Evolutionary conservation across 2,888 invertebrate genomes (phyloP).

Genomic region (Buathra laborator): DNA sequence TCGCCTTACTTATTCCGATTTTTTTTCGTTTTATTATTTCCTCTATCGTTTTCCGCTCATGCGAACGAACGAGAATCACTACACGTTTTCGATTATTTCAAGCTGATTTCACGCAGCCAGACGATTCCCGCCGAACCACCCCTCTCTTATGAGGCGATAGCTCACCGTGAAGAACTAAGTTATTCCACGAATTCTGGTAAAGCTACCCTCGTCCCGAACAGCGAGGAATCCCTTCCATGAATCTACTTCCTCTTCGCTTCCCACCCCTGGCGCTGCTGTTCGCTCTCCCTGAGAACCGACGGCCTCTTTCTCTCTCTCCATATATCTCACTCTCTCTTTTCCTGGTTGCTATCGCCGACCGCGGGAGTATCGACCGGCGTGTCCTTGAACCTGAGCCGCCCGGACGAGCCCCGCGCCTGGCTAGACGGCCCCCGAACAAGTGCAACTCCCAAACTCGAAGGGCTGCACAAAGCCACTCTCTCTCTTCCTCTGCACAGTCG

Average conservation of each 20-base stretch:
- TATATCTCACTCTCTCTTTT: conserved; percentile 61
- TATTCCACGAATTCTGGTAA: conserved; percentile 57
- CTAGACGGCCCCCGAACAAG: conserved; percentile 80
- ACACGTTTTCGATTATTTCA: conserved; percentile 27
- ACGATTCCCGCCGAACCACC: conserved; percentile 7
- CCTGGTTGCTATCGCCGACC: conserved; percentile 71
- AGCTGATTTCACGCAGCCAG: conserved; percentile 13
- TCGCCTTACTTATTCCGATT: not conserved
- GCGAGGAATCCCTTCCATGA: conserved; percentile 54
- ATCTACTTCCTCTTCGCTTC: conserved; percentile 64
- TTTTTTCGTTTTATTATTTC: not conserved
- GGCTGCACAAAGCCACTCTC: conserved; percentile 63
- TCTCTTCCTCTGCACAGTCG: conserved; percentile 11
- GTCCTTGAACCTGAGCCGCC: conserved; percentile 82
- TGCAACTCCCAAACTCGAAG: conserved; percentile 75
- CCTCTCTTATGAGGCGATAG: not conserved
- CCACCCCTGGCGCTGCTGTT: conserved; percentile 47
- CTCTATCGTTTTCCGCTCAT: not conserved
- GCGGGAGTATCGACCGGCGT: conserved; percentile 80
- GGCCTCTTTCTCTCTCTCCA: conserved; percentile 33
- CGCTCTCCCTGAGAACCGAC: conserved; percentile 30
- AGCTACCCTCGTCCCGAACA: conserved; percentile 44
- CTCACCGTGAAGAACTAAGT: conserved; percentile 38
- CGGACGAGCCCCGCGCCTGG: conserved; percentile 78
- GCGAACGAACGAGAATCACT: not conserved